These are phyloP conservation scores for Odontamblyopus lacepedii DNA, from an alignment of 2,797 vertebrate genomes.

Conservation along the genomic window DNA sequence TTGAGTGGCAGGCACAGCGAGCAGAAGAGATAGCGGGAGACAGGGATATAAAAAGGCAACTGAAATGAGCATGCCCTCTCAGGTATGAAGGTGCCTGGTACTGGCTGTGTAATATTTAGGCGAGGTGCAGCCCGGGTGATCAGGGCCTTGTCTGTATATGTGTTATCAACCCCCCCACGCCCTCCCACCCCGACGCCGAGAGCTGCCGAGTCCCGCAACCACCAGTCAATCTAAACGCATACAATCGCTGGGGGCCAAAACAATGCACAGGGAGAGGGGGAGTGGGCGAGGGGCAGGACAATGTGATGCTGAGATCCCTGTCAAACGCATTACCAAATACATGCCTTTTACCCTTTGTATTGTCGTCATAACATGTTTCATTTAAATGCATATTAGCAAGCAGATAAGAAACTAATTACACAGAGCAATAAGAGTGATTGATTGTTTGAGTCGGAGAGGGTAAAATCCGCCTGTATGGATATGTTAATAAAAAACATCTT, in stretches of 20 bases:
- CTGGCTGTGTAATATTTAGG: constrained; percentile 42
- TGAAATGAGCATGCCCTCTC: constrained; percentile 48
- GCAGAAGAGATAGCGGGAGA: constrained; percentile 25
- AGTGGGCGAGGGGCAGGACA: constrained; percentile 66
- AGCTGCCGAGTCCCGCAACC: constrained; percentile 67
- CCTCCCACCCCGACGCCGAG: constrained; percentile 30
- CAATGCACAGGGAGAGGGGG: constrained; percentile 64
- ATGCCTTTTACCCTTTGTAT: constrained; percentile 4
- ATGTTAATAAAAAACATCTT: not conserved
- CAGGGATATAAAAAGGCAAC: constrained; percentile 36
- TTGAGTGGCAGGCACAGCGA: constrained; percentile 42
- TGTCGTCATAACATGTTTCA: not conserved
- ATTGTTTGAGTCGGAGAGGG: not conserved
- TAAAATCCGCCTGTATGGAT: constrained; percentile 1
- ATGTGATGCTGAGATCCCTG: constrained; percentile 62
- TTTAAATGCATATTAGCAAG: constrained; percentile 5
- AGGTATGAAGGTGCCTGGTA: constrained; percentile 34
- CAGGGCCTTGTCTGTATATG: constrained; percentile 62
- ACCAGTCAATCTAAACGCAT: constrained; percentile 74
- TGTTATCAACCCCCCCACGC: constrained; percentile 51
- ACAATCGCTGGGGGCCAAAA: constrained; percentile 77
- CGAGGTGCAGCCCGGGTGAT: constrained; percentile 36
- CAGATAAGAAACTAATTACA: constrained; percentile 8
- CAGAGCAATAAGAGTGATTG: not conserved
- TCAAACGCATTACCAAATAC: constrained; percentile 54